Percentiles rank a stretch among this genome's conserved stretches.
phyloP scores from a whole-genome alignment of 30 jellyfish, hydroid and myxozoan species.

The Turritopsis dohrnii region DNA sequence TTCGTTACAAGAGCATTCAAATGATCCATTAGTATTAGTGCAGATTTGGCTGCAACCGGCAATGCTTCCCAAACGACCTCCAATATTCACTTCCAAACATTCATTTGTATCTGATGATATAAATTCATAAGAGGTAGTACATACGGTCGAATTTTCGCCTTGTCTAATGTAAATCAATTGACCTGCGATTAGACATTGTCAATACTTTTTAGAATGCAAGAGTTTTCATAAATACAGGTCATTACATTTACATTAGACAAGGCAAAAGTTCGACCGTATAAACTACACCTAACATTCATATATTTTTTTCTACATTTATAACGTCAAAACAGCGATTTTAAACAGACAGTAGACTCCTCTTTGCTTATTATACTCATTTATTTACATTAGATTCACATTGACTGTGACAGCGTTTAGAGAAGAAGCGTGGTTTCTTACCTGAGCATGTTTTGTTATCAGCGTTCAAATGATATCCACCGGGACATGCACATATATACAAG shows the following conservation, averaged over 20 bases:
- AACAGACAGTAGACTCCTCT: no score
- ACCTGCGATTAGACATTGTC: background rate
- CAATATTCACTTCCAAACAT: background rate
- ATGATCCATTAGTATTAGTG: slow-evolving; percentile 51
- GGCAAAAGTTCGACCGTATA: no score
- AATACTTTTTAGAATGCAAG: no score
- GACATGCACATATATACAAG: slow-evolving; percentile 39
- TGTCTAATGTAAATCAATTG: background rate
- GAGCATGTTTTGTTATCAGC: slow-evolving; percentile 56
- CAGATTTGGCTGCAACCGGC: slow-evolving; percentile 53
- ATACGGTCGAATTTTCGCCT: background rate
- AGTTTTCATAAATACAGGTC: no score
- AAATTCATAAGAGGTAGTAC: background rate
- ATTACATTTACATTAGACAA: no score
- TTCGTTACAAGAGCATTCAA: slow-evolving; percentile 37
- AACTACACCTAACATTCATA: no score
- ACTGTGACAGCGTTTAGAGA: background rate
- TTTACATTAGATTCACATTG: background rate
- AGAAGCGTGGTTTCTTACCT: slow-evolving; percentile 45
- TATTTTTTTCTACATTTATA: no score
- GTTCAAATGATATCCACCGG: slow-evolving; percentile 41
- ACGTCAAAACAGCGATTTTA: no score
- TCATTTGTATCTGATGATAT: background rate
- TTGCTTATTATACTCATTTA: background rate
- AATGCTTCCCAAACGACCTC: background rate